Evolutionary conservation across 1,140 invertebrate species (phyloP).

Genomic region (Phocides pigmalion): DNA sequence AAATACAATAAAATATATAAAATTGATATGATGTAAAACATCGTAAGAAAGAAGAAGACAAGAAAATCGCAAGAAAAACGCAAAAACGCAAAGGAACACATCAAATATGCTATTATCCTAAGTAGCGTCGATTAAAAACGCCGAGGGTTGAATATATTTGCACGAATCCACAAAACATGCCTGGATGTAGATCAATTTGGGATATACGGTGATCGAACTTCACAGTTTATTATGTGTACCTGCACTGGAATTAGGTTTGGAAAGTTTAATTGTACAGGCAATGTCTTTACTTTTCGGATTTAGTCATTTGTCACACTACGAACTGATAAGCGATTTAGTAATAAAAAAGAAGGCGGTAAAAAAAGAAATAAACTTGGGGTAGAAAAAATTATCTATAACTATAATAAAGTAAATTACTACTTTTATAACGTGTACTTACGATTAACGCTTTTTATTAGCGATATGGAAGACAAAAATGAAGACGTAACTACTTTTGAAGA

Average conservation of each 20-base stretch:
- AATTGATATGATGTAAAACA: too few species aligned
- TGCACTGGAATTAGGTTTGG: slow-evolving; percentile 32
- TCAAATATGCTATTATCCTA: neutral
- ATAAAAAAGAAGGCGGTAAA: neutral
- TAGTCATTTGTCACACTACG: neutral
- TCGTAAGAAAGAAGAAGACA: too few species aligned
- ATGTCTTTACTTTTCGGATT: slow-evolving; percentile 22
- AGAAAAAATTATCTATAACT: too few species aligned
- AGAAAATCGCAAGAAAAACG: too few species aligned
- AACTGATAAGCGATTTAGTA: neutral
- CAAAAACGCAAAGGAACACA: neutral
- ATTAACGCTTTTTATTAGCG: too few species aligned
- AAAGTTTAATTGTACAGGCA: slow-evolving; percentile 40
- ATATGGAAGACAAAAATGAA: too few species aligned
- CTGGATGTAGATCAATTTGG: slow-evolving; percentile 41
- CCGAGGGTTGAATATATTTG: slow-evolving; percentile 43
- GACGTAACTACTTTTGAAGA: too few species aligned
- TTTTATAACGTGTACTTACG: too few species aligned
- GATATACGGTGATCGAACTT: slow-evolving; percentile 37
- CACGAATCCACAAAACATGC: slow-evolving; percentile 34
- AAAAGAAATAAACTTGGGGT: neutral
- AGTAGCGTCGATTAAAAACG: slow-evolving; percentile 39
- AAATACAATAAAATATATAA: too few species aligned
- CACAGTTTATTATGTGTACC: slow-evolving; percentile 35
- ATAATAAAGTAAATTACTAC: too few species aligned